phyloP scores from a whole-genome alignment of 2,113 vertebrate species.

The human region GRCh38 chr21:30790501-30791000 shows the following conservation, averaged over 20 bases:
- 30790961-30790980: background rate
- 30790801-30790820: background rate
- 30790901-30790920: background rate
- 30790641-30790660: background rate
- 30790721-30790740: background rate
- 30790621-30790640: background rate
- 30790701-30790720: background rate
- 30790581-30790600: no score
- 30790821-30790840: background rate
- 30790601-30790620: background rate
- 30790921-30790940: background rate
- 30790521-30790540: no score
- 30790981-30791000: background rate
- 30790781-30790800: background rate
- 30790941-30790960: background rate
- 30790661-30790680: background rate
- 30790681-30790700: background rate
- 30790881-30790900: background rate
- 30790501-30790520: no score
- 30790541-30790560: no score
- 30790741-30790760: background rate
- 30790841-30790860: background rate
- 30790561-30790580: no score
- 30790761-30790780: background rate
- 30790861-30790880: background rate